These are phyloP conservation scores for Alces alces DNA, from an alignment of 2,113 vertebrate species.

Conservation along the genomic window DNA sequence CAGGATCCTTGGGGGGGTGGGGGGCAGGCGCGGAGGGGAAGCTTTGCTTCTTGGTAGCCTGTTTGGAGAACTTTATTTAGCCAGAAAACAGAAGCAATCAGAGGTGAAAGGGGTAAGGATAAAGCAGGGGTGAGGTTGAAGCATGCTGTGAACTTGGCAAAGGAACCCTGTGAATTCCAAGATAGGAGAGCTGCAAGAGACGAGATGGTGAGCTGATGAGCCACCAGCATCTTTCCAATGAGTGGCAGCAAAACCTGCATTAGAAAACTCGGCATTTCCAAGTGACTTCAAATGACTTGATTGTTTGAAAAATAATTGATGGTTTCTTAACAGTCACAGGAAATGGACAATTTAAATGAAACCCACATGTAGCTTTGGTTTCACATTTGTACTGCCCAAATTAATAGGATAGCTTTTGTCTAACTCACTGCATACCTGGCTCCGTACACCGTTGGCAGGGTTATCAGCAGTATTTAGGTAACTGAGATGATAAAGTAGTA, in stretches of 20 bases:
- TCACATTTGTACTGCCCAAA: neutral
- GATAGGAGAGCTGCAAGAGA: too few species aligned
- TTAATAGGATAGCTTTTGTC: neutral
- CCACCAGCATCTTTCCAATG: neutral
- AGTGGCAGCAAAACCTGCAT: neutral
- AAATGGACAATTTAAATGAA: neutral
- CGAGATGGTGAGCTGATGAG: neutral
- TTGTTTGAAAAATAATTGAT: neutral
- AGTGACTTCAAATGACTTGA: neutral
- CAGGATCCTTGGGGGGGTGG: neutral
- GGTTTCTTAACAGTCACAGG: neutral
- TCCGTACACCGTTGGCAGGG: neutral
- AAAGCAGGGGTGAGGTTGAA: neutral
- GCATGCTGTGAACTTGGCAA: neutral
- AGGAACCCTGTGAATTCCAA: neutral
- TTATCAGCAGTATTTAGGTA: neutral
- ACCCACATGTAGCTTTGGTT: neutral
- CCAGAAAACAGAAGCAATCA: neutral
- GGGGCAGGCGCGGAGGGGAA: rapidly evolving
- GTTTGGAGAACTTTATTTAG: neutral
- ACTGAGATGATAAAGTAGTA: neutral
- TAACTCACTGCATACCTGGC: neutral
- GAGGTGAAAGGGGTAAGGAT: neutral
- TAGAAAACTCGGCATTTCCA: neutral
- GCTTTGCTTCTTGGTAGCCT: neutral